These are phyloP conservation scores for Orthosia gothica DNA, from an alignment of 2,888 invertebrate species.

Conservation along the genomic window DNA sequence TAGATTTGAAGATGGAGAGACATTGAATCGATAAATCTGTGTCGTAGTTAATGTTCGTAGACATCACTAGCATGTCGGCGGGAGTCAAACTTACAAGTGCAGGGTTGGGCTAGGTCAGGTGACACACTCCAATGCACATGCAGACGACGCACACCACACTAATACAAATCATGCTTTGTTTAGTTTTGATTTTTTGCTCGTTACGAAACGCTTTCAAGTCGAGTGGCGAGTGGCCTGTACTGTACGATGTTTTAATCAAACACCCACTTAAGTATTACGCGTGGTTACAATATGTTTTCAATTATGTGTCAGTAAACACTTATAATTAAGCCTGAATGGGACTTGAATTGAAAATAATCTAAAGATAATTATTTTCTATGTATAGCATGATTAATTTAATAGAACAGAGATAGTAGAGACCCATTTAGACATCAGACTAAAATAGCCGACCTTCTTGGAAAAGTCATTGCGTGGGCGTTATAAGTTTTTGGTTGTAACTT, in stretches of 20 bases:
- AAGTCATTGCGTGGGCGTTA: slow-evolving; percentile 19
- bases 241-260: slow-evolving; percentile 51
- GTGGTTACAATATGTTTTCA: slow-evolving; percentile 37
- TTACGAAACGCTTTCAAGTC: slow-evolving; percentile 63
- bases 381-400: slow-evolving; percentile 28
- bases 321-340: slow-evolving; percentile 36
- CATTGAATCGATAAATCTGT: slow-evolving; percentile 66
- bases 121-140: slow-evolving; percentile 84
- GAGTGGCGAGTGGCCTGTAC: slow-evolving; percentile 57
- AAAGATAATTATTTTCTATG: slow-evolving; percentile 30
- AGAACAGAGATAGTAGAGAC: slow-evolving; percentile 3
- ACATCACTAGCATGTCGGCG: slow-evolving; percentile 78
- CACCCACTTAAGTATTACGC: slow-evolving; percentile 48
- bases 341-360: slow-evolving; percentile 34
- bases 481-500: slow-evolving; percentile 1
- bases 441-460: slow-evolving; percentile 44
- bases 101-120: slow-evolving; percentile 90
- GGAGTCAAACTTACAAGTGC: slow-evolving; percentile 85
- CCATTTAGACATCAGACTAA: slow-evolving; percentile 22
- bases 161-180: slow-evolving; percentile 68
- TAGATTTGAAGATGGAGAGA: not conserved
- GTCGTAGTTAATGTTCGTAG: slow-evolving; percentile 16
- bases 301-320: slow-evolving; percentile 41
- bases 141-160: slow-evolving; percentile 65
- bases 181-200: slow-evolving; percentile 65